Percentiles rank a stretch among this genome's conserved stretches.
Evolutionary conservation across 2,113 vertebrate genomes (phyloP).

Genomic region (Cebidichthys violaceus): DNA sequence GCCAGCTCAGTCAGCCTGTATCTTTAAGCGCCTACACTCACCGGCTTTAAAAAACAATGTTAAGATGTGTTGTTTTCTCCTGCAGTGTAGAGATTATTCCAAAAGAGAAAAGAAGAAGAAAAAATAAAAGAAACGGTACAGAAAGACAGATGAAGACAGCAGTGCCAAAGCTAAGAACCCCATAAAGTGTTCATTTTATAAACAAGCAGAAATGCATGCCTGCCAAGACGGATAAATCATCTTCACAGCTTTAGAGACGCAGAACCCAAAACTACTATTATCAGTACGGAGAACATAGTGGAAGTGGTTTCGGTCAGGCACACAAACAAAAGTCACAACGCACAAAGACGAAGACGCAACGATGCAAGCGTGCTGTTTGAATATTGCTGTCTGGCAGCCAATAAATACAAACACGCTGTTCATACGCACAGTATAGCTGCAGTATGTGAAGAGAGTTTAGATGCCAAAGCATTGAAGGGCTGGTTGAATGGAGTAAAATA

Average conservation of each 20-base stretch:
- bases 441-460: not conserved
- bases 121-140: not conserved
- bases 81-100: slow-evolving; percentile 20
- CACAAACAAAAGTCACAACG: slow-evolving; percentile 35
- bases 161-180: slow-evolving; percentile 53
- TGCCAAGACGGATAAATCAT: slow-evolving; percentile 71
- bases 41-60: slow-evolving; percentile 2
- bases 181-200: slow-evolving; percentile 64
- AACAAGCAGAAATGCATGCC: slow-evolving; percentile 58
- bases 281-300: slow-evolving; percentile 30
- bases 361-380: slow-evolving; percentile 11
- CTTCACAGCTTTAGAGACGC: slow-evolving; percentile 50
- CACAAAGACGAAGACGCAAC: slow-evolving; percentile 24
- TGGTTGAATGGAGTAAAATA: slow-evolving; percentile 6
- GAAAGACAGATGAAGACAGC: slow-evolving; percentile 56
- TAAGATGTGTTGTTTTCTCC: slow-evolving; percentile 34
- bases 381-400: slow-evolving; percentile 28
- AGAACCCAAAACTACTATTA: slow-evolving; percentile 49
- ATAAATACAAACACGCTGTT: slow-evolving; percentile 11
- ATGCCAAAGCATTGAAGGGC: not conserved
- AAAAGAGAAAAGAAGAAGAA: slow-evolving; percentile 2
- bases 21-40: not conserved
- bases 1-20: slow-evolving; percentile 9
- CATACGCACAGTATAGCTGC: not conserved
- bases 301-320: slow-evolving; percentile 40